phyloP scores from a whole-genome alignment of 2,888 invertebrate species.

The Harmothoe impar region DNA sequence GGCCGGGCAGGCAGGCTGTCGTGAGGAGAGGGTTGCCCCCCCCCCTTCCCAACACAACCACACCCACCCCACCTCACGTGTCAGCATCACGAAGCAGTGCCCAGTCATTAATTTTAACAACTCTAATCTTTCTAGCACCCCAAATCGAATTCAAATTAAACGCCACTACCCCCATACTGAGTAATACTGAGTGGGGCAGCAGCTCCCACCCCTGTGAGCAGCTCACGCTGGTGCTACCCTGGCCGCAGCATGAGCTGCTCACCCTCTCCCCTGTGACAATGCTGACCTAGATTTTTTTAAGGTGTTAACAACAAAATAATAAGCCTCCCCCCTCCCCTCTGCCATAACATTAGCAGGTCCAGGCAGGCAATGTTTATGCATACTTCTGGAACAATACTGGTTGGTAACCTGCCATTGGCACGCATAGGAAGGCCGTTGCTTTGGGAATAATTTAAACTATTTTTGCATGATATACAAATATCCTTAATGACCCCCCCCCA shows the following conservation, averaged over 20 bases:
- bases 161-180: not conserved
- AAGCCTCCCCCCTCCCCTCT: not conserved
- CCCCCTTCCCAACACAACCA: not conserved
- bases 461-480: not conserved
- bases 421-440: too few relatives aligned
- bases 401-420: not conserved
- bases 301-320: slow-evolving; percentile 3
- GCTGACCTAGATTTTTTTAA: slow-evolving; percentile 22
- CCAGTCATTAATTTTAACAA: slow-evolving; percentile 58
- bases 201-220: not conserved
- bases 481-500: not conserved
- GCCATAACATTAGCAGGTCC: not conserved
- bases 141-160: slow-evolving; percentile 53
- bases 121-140: slow-evolving; percentile 39
- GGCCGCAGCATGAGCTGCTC: not conserved
- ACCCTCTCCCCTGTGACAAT: slow-evolving; percentile 7
- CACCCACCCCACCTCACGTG: not conserved
- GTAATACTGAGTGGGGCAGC: too few relatives aligned
- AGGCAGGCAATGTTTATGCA: not conserved
- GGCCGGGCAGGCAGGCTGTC: not conserved
- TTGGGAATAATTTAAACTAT: not conserved
- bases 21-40: not conserved
- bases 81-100: not conserved
- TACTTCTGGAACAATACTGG: not conserved
- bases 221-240: not conserved